Base-by-base conservation (phyloP, 2,888 invertebrate species). In the Copidosoma aretas region DNA sequence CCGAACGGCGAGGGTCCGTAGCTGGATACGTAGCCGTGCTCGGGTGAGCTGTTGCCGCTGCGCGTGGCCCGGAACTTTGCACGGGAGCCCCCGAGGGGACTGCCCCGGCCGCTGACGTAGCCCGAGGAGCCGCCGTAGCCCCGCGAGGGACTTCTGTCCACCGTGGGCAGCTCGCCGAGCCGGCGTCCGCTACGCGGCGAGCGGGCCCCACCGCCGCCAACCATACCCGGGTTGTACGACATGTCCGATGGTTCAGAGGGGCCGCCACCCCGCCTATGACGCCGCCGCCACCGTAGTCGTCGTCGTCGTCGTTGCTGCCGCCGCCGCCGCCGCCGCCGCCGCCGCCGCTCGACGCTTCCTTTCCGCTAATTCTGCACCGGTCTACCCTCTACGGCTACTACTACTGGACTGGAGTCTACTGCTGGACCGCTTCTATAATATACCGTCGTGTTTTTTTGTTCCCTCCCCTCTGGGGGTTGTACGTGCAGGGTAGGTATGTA, bases 131-230 rank as follows among this genome's bases (percentile, higher is more conserved):
- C 49, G 32, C 68, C 64, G 64, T 71, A 71, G 53, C 93, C 89
- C 84, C 93, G 89, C 81, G 93, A 92, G 84, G 94, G 94, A 85
- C 93, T 93, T 84, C 93, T 91, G 89, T 94, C 94, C 85, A 93
- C 93, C 84, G 93, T 93, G 84, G 94, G 93, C 86, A 94, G 87
- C 84, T 89, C 89, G 39, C 85, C 86, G 81, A 88, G 85, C 81
- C 88, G 87, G 85, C 90, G 91, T 86, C 89, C 87, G 83, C 87
- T 86, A 67, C 76, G 75, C 66, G 82, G 83, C 78, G 87, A 86
- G 82, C 86, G 87, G 80, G 87, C 87, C 82, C 86, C 85, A 84
- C 43, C 43, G 25, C 39, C 25, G 43, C 52, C 19, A 8, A 14
- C 43, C 3, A 46, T 24, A 1, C 0, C 54, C 43, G 32, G 32